Evolutionary conservation across 2,888 invertebrate species (phyloP).

Genomic region (Cephus nigrinus): DNA sequence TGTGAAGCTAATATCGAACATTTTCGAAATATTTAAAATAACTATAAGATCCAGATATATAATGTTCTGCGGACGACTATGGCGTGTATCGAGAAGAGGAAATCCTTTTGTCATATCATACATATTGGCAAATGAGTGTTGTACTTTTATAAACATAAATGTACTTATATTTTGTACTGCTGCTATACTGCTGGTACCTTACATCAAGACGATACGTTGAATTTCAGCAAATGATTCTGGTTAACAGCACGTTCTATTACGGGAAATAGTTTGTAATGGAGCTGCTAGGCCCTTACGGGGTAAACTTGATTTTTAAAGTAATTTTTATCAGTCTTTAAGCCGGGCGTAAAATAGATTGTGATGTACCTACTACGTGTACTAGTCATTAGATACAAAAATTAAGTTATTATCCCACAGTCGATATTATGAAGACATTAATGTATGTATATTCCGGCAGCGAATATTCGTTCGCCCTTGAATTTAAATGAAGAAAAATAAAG

Average conservation of each 20-base stretch:
- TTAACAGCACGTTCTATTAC: not conserved
- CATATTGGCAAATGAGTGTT: slow-evolving; percentile 35
- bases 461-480: not conserved
- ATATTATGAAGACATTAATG: not conserved
- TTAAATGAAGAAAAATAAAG: not conserved
- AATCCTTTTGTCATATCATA: not conserved
- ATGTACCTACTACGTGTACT: slow-evolving; percentile 49
- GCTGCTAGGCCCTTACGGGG: not conserved
- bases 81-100: not conserved
- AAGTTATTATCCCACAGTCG: not conserved
- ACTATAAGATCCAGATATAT: not conserved
- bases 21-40: not conserved
- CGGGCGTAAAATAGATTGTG: slow-evolving; percentile 35
- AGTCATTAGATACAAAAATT: slow-evolving; percentile 29
- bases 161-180: slow-evolving; percentile 56
- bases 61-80: not conserved
- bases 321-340: slow-evolving; percentile 18
- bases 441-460: not conserved
- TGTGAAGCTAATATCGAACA: not conserved
- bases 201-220: not conserved
- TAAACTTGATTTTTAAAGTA: slow-evolving; percentile 14
- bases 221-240: not conserved
- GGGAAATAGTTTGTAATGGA: not conserved
- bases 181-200: slow-evolving; percentile 21
- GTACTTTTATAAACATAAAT: slow-evolving; percentile 54